Percentiles rank a stretch among this genome's conserved stretches.
phyloP scores from a whole-genome alignment of 2,113 vertebrate genomes.

The Gobiocypris rarus region DNA sequence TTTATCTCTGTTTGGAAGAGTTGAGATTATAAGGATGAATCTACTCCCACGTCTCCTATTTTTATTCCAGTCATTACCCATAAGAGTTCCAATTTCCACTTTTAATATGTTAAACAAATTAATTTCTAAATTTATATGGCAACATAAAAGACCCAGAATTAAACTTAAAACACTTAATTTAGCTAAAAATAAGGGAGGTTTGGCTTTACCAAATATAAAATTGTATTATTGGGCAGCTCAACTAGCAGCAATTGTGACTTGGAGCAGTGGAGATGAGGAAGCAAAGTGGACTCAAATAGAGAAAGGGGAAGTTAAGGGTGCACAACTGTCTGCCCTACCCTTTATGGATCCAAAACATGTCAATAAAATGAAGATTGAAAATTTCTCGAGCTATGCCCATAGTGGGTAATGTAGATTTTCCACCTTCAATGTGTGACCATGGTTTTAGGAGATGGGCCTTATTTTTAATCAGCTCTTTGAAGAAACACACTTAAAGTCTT shows the following conservation, averaged over 20 bases:
- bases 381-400: neutral
- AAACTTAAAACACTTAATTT: no score
- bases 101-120: no score
- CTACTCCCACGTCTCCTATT: neutral
- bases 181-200: neutral
- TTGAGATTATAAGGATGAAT: neutral
- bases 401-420: slow-evolving; percentile 4
- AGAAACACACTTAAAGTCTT: neutral
- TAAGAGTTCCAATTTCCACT: no score
- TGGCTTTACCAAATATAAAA: neutral
- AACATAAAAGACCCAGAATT: no score
- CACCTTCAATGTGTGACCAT: neutral
- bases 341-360: neutral
- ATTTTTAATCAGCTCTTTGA: neutral
- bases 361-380: neutral
- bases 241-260: slow-evolving; percentile 10
- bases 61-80: no score
- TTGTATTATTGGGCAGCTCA: neutral
- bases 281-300: neutral
- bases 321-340: neutral
- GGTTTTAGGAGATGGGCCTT: neutral
- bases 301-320: neutral
- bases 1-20: neutral
- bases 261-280: neutral
- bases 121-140: neutral